phyloP scores from a whole-genome alignment of 2,888 invertebrate species.

The Phymatocera aterrima region DNA sequence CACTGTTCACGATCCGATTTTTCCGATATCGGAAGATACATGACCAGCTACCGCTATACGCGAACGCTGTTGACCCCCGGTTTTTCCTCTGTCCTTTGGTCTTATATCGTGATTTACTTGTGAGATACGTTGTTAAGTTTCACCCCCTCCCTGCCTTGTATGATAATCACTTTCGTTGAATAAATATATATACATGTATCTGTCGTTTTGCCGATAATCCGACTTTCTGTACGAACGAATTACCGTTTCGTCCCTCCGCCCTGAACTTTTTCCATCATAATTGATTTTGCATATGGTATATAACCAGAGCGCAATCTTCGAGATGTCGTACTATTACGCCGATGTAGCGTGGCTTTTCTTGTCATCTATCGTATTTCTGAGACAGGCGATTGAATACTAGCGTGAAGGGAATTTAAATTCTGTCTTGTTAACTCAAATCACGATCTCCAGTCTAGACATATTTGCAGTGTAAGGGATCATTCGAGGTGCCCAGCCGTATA shows the following conservation, averaged over 20 bases:
- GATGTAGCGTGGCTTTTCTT: neutral
- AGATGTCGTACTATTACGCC: neutral
- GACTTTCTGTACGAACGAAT: no score
- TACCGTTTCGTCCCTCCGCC: no score
- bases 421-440: constrained; percentile 13
- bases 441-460: constrained; percentile 21
- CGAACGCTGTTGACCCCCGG: neutral
- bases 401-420: neutral
- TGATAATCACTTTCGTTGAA: constrained; percentile 14
- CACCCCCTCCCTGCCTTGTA: constrained; percentile 18
- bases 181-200: constrained; percentile 18
- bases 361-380: neutral
- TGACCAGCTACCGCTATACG: no score
- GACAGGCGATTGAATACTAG: neutral
- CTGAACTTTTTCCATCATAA: no score
- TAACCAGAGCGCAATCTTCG: neutral
- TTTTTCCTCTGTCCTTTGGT: neutral
- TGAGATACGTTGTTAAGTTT: constrained; percentile 38
- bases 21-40: neutral
- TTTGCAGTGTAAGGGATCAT: constrained; percentile 10
- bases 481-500: neutral
- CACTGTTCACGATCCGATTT: neutral
- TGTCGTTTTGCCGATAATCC: neutral
- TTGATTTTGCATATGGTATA: no score
- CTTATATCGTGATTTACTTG: neutral